These are phyloP conservation scores for Sisor rabdophorus DNA, from an alignment of 2,113 vertebrate species.

Conservation along the genomic window DNA sequence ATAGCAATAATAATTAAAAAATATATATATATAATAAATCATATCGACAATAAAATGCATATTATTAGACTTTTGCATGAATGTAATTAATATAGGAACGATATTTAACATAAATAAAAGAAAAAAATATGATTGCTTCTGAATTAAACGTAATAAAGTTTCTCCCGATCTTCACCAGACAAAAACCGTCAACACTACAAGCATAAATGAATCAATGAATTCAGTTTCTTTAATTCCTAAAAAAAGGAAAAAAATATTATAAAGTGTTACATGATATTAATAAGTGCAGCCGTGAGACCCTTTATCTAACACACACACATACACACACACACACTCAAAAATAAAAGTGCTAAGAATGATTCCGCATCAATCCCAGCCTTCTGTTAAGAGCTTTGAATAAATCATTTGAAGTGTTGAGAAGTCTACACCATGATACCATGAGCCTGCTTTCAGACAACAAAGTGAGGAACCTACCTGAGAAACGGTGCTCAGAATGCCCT, in stretches of 20 bases:
- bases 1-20: background rate
- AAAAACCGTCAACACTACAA: no score
- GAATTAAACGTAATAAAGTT: no score
- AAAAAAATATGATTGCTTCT: no score
- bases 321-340: background rate
- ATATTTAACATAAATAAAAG: no score
- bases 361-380: background rate
- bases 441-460: background rate
- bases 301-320: background rate
- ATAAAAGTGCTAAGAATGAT: background rate
- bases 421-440: no score
- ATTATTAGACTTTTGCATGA: background rate
- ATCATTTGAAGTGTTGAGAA: background rate
- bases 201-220: no score
- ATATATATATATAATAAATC: background rate
- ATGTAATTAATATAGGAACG: background rate
- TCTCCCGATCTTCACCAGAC: no score
- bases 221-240: no score
- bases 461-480: background rate
- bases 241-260: no score
- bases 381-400: background rate
- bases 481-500: conserved; percentile 34
- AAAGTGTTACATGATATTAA: background rate
- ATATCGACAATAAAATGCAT: background rate
- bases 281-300: background rate